Percentiles rank a stretch among this genome's conserved stretches.
phyloP scores from a whole-genome alignment of 1,140 invertebrate genomes.

The Tyrophagus putrescentiae region DNA sequence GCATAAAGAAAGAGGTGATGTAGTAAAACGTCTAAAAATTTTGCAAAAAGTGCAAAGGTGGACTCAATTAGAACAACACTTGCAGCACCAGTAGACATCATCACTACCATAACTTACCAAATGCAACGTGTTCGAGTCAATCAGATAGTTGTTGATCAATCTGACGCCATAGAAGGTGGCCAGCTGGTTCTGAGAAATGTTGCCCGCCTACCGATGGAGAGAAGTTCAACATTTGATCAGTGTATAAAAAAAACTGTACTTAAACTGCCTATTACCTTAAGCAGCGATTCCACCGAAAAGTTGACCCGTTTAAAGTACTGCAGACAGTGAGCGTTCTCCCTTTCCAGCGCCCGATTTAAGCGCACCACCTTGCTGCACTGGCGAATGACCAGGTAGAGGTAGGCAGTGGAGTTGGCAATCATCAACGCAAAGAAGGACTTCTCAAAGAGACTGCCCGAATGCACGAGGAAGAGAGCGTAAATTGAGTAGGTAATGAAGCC shows the following conservation, averaged over 20 bases:
- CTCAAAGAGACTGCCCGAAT: background rate
- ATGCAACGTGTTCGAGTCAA: background rate
- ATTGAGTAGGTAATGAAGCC: slow-evolving; percentile 5
- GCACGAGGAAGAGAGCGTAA: background rate
- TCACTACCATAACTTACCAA: background rate
- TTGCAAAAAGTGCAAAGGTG: background rate
- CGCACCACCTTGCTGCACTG: background rate
- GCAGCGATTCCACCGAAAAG: background rate
- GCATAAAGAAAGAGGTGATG: background rate
- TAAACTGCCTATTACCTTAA: background rate
- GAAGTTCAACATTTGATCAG: background rate
- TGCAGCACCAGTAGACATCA: too few species aligned
- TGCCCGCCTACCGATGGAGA: background rate
- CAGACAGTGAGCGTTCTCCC: background rate
- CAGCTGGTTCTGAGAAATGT: background rate
- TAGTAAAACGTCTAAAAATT: background rate
- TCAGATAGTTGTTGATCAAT: background rate
- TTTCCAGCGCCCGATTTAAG: background rate
- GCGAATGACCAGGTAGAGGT: background rate
- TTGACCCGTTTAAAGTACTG: background rate
- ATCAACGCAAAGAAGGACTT: background rate
- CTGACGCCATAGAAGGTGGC: background rate
- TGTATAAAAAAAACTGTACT: background rate
- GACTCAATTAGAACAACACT: background rate
- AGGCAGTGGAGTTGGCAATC: background rate